phyloP scores from a whole-genome alignment of 2,113 vertebrate genomes.

The Takifugu bimaculatus region DNA sequence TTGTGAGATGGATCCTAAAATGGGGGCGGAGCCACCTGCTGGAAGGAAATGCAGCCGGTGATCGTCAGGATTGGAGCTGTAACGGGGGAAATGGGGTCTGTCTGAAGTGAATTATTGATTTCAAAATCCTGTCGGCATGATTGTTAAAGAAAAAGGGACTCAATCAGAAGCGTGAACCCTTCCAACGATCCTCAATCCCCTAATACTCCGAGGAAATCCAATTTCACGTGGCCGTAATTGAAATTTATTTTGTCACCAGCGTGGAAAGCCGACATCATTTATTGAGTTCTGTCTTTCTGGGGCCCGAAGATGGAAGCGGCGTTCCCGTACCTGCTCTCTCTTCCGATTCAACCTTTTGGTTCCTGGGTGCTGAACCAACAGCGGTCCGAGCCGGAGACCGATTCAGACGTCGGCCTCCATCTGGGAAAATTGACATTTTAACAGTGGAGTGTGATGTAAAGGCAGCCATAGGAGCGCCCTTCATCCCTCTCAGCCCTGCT shows the following conservation, averaged over 20 bases:
- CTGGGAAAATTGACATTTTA: slow-evolving; percentile 57
- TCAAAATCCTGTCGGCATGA: slow-evolving; percentile 57
- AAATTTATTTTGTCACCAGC: slow-evolving; percentile 73
- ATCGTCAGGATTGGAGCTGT: slow-evolving; percentile 67
- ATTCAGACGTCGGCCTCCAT: slow-evolving; percentile 35
- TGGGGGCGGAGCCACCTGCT: slow-evolving; percentile 48
- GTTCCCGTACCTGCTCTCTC: slow-evolving; percentile 30
- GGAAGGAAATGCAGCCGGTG: slow-evolving; percentile 53
- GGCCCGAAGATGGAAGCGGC: slow-evolving; percentile 22
- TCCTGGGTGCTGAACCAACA: neutral
- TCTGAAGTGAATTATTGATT: slow-evolving; percentile 73
- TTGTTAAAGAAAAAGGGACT: slow-evolving; percentile 41
- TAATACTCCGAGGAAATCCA: slow-evolving; percentile 71
- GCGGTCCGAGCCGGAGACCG: slow-evolving; percentile 1
- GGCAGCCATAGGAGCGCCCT: slow-evolving; percentile 63
- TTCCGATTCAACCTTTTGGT: neutral
- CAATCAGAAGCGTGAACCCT: slow-evolving; percentile 50
- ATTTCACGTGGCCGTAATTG: slow-evolving; percentile 74
- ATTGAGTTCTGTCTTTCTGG: slow-evolving; percentile 43
- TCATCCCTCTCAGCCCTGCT: slow-evolving; percentile 69
- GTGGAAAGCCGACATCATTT: slow-evolving; percentile 48
- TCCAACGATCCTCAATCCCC: slow-evolving; percentile 59
- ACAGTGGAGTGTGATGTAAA: slow-evolving; percentile 60
- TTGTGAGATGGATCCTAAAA: slow-evolving; percentile 30
- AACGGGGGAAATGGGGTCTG: slow-evolving; percentile 62